These are phyloP conservation scores for Stramonita haemastoma DNA, from an alignment of 2,888 invertebrate genomes.

Conservation along the genomic window DNA sequence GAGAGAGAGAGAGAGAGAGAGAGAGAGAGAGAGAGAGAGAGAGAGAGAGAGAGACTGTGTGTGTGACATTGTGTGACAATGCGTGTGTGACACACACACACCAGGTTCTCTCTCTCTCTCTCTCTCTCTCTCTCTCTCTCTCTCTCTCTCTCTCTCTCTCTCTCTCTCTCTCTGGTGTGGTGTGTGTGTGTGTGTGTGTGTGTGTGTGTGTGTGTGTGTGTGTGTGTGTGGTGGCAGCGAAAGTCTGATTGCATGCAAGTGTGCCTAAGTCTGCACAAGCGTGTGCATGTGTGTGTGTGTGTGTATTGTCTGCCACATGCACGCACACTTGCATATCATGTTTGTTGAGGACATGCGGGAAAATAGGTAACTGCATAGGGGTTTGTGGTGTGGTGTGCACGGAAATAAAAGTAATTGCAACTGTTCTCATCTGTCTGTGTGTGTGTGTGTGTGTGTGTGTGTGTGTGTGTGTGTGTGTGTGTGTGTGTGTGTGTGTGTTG, in stretches of 20 bases:
- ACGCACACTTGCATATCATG: too few species aligned
- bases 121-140: too few species aligned
- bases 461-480: too few species aligned
- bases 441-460: too few species aligned
- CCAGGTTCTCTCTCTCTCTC: too few species aligned
- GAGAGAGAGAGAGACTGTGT: not conserved
- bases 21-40: not conserved
- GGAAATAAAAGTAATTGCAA: not conserved
- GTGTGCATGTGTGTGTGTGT: not conserved
- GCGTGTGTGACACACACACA: not conserved
- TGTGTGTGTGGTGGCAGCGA: not conserved
- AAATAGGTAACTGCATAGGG: too few species aligned
- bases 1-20: not conserved
- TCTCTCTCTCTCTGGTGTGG: not conserved
- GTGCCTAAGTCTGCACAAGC: not conserved
- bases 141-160: too few species aligned
- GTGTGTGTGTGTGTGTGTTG: too few species aligned
- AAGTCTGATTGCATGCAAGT: not conserved
- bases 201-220: not conserved
- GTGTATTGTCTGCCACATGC: not conserved
- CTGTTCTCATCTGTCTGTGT: not conserved
- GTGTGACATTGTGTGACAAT: not conserved
- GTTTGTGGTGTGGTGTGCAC: not conserved
- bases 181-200: not conserved
- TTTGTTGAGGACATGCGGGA: too few species aligned